Conservation (phyloP, 1,140 invertebrate species). For the Megathymus violae region DNA sequence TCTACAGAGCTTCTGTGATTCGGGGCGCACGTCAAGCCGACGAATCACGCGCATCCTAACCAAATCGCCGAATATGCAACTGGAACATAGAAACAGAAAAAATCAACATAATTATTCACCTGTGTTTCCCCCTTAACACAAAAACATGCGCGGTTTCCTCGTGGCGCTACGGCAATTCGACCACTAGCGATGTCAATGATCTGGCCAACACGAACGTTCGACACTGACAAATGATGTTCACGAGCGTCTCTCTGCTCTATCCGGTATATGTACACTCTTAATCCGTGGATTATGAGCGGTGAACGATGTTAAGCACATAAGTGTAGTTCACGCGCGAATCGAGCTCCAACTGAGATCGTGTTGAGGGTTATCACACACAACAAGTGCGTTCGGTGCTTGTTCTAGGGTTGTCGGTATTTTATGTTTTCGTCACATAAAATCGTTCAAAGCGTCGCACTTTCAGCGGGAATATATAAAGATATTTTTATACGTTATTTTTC, state of each 20-base stretch:
- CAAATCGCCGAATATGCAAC: too few species aligned
- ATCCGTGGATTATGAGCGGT: conserved; percentile 20
- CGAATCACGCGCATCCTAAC: too few species aligned
- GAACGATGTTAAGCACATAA: conserved; percentile 23
- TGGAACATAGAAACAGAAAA: too few species aligned
- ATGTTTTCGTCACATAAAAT: not conserved
- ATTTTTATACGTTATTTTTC: too few species aligned
- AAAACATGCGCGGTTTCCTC: conserved; percentile 15
- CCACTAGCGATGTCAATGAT: conserved; percentile 18
- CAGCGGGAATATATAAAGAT: not conserved
- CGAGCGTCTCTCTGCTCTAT: not conserved
- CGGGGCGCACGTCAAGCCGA: too few species aligned
- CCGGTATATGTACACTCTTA: not conserved
- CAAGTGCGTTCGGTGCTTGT: conserved; percentile 38
- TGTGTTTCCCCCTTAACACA: conserved; percentile 9
- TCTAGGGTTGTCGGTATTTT: conserved; percentile 13
- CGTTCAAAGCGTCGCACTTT: too few species aligned
- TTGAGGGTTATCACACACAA: conserved; percentile 45
- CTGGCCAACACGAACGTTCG: conserved; percentile 12
- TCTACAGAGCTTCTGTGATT: too few species aligned
- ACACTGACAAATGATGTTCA: conserved; percentile 21
- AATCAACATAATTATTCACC: conserved; percentile 14
- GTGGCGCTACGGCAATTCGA: not conserved
- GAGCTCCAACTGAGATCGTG: conserved; percentile 41
- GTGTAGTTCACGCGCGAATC: conserved; percentile 35